Evolutionary conservation across 2,113 vertebrate genomes (phyloP), one percentile per base, ranked within the genome.

Genomic region (Nothobranchius kuhntae): DNA sequence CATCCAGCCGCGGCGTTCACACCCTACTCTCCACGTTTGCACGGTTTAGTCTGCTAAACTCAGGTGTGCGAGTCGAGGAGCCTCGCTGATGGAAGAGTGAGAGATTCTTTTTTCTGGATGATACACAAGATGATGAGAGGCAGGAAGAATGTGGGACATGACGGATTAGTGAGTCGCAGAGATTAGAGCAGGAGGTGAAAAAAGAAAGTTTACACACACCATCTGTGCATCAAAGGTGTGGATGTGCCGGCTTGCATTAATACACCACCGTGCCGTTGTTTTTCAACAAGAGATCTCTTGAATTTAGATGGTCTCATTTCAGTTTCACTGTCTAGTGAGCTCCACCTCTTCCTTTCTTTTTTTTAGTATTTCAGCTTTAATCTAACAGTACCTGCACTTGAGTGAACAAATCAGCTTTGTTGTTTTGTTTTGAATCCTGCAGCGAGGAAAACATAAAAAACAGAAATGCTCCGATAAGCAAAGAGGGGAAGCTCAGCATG

Each of bases 301-400:
- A 87, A 87, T 87, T 82, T 85, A 83, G 74, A 87, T 81, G 67
- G 68, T 80, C 76, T 88, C 65, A 86, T 85, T 88, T 89, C 38
- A 56, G 67, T 48, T 57, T 54, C 26, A 57, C 53, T 42, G 65
- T 59, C 75, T 54, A 2, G 61, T 2, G 44, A 80, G 53, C 74
- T 53, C 54, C 56, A 36, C n/a, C 46, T 3, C 14, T 69, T 40
- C 30, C 38, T 40, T 9, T 40, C 38, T 52, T 68, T 68, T 71
- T 68, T 65, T 51, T 53, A 61, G 14, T 38, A 50, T 72, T 85
- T 72, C 57, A 46, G 44, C 63, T 80, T 84, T 71, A 66, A 78
- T 73, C 60, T 62, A 69, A 53, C 71, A 59, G 59, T 36, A 75
- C 82, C 55, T 66, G 77, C 77, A 77, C 82, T 76, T 0, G 74